These are phyloP conservation scores for Neostethus bicornis DNA, from an alignment of 2,797 vertebrate species.

Conservation along the genomic window DNA sequence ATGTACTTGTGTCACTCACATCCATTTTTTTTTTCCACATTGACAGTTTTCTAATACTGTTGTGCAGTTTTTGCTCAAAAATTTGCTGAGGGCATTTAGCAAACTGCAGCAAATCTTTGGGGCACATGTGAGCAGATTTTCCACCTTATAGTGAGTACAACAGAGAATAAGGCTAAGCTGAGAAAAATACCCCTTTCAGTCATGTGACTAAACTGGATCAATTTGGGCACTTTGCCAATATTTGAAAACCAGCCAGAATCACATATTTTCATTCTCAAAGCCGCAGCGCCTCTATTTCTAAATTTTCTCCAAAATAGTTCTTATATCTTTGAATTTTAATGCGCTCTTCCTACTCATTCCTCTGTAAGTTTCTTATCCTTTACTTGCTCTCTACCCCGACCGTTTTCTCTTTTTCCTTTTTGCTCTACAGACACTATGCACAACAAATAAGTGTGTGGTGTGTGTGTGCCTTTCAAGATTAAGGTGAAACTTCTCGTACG, in stretches of 20 bases:
- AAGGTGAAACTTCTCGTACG: conserved; percentile 42
- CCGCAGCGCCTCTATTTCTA: conserved; percentile 6
- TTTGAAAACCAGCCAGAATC: conserved; percentile 36
- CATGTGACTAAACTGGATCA: conserved; percentile 53
- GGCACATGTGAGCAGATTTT: conserved; percentile 36
- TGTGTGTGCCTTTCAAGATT: conserved; percentile 33
- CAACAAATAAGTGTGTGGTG: conserved; percentile 29
- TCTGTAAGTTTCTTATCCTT: conserved; percentile 2
- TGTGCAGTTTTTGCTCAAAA: conserved; percentile 4
- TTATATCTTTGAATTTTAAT: conserved; percentile 8
- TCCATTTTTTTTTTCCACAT: background rate
- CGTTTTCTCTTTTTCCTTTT: conserved; percentile 11
- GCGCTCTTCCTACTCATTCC: conserved; percentile 3
- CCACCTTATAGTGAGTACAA: conserved; percentile 32
- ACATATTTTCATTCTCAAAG: conserved; percentile 9
- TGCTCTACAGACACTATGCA: conserved; percentile 29
- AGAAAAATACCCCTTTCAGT: conserved; percentile 51
- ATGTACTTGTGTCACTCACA: too few relatives aligned
- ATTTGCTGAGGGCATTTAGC: conserved; percentile 31
- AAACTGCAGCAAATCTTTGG: conserved; percentile 37
- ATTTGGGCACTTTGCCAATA: conserved; percentile 47
- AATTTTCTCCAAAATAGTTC: conserved; percentile 18
- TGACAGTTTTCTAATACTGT: conserved; percentile 3
- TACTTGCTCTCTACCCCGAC: conserved; percentile 1
- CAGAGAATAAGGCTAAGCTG: conserved; percentile 41